Conservation (phyloP, 2,113 vertebrate genomes). For the Dolichotis patagonum region DNA sequence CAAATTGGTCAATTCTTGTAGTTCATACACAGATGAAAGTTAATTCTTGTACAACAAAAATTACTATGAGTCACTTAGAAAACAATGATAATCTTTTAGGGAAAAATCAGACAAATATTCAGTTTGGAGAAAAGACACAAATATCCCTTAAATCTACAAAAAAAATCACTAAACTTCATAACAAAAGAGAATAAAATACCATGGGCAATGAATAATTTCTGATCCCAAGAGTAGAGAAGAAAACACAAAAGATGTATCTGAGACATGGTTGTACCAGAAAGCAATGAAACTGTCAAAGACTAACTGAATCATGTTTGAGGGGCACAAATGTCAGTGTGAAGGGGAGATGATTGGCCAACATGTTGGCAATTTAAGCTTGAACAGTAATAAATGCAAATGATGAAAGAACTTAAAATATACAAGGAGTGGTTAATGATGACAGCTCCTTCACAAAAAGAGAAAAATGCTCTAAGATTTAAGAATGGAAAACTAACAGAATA, state of each 20-base stretch:
- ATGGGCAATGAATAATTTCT: background rate
- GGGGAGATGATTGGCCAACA: background rate
- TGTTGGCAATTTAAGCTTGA: background rate
- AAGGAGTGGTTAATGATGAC: background rate
- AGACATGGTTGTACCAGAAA: background rate
- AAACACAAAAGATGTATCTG: background rate
- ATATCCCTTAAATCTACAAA: background rate
- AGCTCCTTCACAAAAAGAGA: background rate
- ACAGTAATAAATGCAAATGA: background rate
- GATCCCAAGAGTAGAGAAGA: background rate
- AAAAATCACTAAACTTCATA: background rate
- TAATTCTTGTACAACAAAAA: constrained; percentile 24
- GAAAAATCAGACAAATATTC: constrained; percentile 22
- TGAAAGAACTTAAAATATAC: background rate
- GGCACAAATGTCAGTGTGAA: background rate
- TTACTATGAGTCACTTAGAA: background rate
- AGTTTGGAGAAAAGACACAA: background rate
- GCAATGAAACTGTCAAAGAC: background rate
- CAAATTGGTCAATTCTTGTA: constrained; percentile 17
- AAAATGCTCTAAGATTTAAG: background rate
- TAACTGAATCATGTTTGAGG: background rate
- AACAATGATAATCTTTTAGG: background rate
- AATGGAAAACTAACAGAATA: background rate
- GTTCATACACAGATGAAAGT: background rate
- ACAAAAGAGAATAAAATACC: background rate